Evolutionary conservation across 2,888 invertebrate species (phyloP).

Genomic region (Hemaris fuciformis): DNA sequence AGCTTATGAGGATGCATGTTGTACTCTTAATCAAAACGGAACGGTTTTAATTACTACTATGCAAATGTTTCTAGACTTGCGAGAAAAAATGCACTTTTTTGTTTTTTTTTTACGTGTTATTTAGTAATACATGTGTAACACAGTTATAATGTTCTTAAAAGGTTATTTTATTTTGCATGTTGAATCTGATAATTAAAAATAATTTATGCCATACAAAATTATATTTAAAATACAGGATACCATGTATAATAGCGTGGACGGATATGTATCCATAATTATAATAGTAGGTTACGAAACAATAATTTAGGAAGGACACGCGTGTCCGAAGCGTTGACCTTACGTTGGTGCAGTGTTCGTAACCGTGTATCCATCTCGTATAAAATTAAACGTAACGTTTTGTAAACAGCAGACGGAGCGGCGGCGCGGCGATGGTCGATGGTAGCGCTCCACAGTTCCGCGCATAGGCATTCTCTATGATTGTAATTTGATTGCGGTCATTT

Average conservation of each 20-base stretch:
- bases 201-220: neutral
- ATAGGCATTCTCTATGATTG: slow-evolving; percentile 72
- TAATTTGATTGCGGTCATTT: slow-evolving; percentile 74
- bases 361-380: slow-evolving; percentile 56
- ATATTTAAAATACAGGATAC: neutral
- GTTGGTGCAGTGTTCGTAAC: slow-evolving; percentile 46
- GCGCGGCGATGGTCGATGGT: neutral
- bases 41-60: slow-evolving; percentile 41
- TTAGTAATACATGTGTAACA: neutral
- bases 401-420: slow-evolving; percentile 54
- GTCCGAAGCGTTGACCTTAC: neutral
- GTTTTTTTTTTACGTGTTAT: neutral
- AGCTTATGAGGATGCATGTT: slow-evolving; percentile 49
- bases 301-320: neutral
- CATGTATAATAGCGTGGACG: neutral
- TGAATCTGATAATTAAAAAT: neutral
- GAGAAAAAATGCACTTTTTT: neutral
- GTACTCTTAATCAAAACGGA: slow-evolving; percentile 42
- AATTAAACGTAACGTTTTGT: slow-evolving; percentile 67
- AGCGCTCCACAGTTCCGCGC: neutral
- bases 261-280: neutral
- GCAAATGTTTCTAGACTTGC: slow-evolving; percentile 25
- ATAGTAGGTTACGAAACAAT: no score
- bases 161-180: neutral
- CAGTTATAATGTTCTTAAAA: no score